phyloP scores from a whole-genome alignment of 1,140 invertebrate species.

The Dreissena polymorpha region DNA sequence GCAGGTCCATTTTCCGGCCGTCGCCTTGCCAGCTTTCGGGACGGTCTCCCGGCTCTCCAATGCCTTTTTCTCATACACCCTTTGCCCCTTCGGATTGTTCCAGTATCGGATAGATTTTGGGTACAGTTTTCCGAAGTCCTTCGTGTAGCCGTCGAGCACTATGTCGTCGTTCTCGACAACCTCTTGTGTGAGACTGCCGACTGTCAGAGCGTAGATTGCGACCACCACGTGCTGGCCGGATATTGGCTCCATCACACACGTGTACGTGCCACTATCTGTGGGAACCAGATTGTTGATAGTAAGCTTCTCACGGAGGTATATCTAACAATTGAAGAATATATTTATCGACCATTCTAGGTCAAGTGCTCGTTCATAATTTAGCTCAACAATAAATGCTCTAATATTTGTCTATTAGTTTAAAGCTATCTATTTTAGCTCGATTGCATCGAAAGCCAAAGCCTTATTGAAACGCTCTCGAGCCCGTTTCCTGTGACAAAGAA shows the following conservation, averaged over 20 bases:
- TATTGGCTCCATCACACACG: constrained; percentile 14
- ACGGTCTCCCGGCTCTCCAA: background rate
- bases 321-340: too few relatives aligned
- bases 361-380: too few relatives aligned
- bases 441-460: too few relatives aligned
- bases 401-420: too few relatives aligned
- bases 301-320: background rate
- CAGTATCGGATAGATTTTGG: constrained; percentile 1
- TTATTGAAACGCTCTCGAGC: too few relatives aligned
- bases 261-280: constrained; percentile 31
- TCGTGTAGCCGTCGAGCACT: constrained; percentile 3
- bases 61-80: constrained; percentile 6
- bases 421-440: too few relatives aligned
- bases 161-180: background rate
- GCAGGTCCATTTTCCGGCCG: constrained; percentile 18
- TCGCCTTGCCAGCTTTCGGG: background rate
- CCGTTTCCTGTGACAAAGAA: too few relatives aligned
- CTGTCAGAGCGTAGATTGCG: constrained; percentile 21
- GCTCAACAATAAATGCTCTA: too few relatives aligned
- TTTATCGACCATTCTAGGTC: too few relatives aligned
- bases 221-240: background rate
- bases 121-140: constrained; percentile 36
- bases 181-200: constrained; percentile 14
- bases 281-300: constrained; percentile 46
- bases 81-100: constrained; percentile 6